Evolutionary conservation across 2,888 invertebrate species (phyloP).

Genomic region (Junonia oenone): DNA sequence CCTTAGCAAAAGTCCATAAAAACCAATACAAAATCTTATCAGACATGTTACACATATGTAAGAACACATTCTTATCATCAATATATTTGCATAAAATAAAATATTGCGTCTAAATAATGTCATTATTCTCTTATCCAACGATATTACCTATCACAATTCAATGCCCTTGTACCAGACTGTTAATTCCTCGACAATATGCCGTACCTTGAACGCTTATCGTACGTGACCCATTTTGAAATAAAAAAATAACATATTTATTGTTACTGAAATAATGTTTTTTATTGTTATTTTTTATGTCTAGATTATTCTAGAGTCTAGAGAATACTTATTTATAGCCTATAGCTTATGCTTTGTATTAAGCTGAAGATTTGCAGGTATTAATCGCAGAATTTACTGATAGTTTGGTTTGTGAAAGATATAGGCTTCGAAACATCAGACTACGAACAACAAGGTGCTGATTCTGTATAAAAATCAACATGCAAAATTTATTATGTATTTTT

Average conservation of each 20-base stretch:
- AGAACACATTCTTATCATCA: neutral
- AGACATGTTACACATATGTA: neutral
- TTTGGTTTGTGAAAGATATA: no score
- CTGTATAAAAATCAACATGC: no score
- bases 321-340: no score
- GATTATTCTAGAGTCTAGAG: no score
- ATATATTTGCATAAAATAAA: neutral
- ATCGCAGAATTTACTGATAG: no score
- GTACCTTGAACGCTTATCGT: constrained; percentile 32
- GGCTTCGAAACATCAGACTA: no score
- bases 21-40: neutral
- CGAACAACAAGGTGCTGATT: no score
- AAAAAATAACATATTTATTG: constrained; percentile 11
- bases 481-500: no score
- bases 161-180: constrained; percentile 16
- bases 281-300: no score
- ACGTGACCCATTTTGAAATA: constrained; percentile 16
- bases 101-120: constrained; percentile 8
- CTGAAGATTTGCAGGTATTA: no score
- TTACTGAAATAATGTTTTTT: constrained; percentile 11
- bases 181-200: constrained; percentile 25
- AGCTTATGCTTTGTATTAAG: no score
- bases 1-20: no score
- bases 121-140: constrained; percentile 9
- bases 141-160: constrained; percentile 6